Conservation (phyloP, 2,113 vertebrate genomes). For the Aegotheles bennettii region DNA sequence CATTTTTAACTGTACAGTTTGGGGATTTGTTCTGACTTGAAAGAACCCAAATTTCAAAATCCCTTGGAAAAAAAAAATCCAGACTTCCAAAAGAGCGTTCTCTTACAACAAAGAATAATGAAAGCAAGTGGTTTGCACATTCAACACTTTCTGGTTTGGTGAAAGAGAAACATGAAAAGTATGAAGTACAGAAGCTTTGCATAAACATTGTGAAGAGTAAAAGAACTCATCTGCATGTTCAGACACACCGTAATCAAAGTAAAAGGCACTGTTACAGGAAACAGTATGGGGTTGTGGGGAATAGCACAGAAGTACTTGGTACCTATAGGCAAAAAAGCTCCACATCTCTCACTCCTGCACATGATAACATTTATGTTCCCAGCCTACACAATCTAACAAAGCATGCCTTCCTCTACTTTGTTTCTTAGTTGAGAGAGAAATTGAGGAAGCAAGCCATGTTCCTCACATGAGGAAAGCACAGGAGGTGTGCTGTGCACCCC, state of each 20-base stretch:
- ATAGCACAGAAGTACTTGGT: not conserved
- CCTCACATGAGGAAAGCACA: not conserved
- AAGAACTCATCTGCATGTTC: slow-evolving; percentile 9
- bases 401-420: not conserved
- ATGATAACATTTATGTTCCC: not conserved
- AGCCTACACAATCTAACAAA: not conserved
- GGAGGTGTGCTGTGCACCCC: not conserved
- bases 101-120: not conserved
- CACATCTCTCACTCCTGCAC: not conserved
- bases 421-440: not conserved
- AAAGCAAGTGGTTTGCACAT: not conserved
- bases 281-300: not conserved
- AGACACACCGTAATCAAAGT: not conserved
- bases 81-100: not conserved
- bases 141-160: not conserved
- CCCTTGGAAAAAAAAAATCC: not conserved
- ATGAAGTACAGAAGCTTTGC: not conserved
- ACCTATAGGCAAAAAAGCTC: not conserved
- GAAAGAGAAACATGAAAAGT: not conserved
- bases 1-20: not conserved
- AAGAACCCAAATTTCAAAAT: not conserved
- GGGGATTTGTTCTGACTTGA: not conserved
- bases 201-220: not conserved
- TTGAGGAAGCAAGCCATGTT: fast-evolving
- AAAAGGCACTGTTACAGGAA: not conserved